phyloP scores from a whole-genome alignment of 1,140 invertebrate genomes.

The Leucophenga varia region DNA sequence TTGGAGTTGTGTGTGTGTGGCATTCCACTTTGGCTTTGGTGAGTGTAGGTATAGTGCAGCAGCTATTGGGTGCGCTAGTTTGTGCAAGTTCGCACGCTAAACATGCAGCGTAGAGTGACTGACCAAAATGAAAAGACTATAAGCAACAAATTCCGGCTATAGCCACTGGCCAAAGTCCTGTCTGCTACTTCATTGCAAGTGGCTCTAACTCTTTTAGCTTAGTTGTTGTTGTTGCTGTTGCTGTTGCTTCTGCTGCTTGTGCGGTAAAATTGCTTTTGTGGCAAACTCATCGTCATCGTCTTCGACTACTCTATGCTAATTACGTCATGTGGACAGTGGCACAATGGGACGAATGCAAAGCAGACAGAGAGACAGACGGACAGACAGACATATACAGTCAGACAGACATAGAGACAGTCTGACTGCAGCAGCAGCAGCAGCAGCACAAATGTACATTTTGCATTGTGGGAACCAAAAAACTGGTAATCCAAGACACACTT shows the following conservation, averaged over 20 bases:
- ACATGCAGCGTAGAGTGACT: constrained; percentile 39
- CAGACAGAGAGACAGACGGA: too few relatives aligned
- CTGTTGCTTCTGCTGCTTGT: constrained; percentile 22
- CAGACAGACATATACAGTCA: too few relatives aligned
- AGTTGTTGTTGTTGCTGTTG: constrained; percentile 18
- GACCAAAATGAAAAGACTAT: too few relatives aligned
- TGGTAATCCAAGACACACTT: constrained; percentile 51
- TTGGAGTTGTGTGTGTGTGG: too few relatives aligned
- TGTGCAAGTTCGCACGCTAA: constrained; percentile 42
- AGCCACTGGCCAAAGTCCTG: too few relatives aligned
- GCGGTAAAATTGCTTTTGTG: constrained; percentile 53
- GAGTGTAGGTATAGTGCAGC: too few relatives aligned
- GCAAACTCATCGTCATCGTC: constrained; percentile 16
- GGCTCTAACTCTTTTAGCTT: constrained; percentile 7
- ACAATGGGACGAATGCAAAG: too few relatives aligned
- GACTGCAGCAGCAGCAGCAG: neutral
- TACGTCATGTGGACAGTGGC: constrained; percentile 55
- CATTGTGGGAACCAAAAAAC: constrained; percentile 56
- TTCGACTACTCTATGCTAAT: constrained; percentile 53
- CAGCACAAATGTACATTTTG: constrained; percentile 47
- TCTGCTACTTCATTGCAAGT: too few relatives aligned
- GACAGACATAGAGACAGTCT: neutral
- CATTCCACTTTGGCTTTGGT: too few relatives aligned
- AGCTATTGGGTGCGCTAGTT: too few relatives aligned
- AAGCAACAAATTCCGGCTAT: too few relatives aligned